These are phyloP conservation scores for Diploptera punctata DNA, from an alignment of 2,888 invertebrate genomes.

Conservation along the genomic window DNA sequence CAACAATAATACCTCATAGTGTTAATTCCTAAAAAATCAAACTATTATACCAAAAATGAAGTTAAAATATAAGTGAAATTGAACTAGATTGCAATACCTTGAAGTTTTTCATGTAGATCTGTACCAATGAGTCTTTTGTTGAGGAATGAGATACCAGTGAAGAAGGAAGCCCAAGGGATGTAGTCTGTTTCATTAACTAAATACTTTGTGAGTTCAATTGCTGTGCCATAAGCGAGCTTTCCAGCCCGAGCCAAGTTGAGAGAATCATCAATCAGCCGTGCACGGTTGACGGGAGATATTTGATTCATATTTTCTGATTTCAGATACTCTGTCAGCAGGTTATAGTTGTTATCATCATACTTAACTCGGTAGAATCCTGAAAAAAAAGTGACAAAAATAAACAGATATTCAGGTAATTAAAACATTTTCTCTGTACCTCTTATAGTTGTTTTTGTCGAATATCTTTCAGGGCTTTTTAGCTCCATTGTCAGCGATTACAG, in stretches of 20 bases:
- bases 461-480: no score
- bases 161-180: constrained; percentile 60
- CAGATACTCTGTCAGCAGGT: constrained; percentile 43
- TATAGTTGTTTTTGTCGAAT: no score
- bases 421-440: no score
- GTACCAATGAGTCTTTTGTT: constrained; percentile 51
- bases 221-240: constrained; percentile 53
- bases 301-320: constrained; percentile 44
- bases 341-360: constrained; percentile 67
- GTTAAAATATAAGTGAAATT: no score
- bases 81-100: no score
- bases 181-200: constrained; percentile 58
- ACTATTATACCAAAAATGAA: no score
- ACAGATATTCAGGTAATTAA: no score
- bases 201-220: constrained; percentile 60
- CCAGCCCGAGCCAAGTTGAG: constrained; percentile 56
- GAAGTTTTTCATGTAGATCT: constrained; percentile 48
- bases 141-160: constrained; percentile 56
- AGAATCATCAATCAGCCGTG: constrained; percentile 64
- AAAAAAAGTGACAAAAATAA: no score
- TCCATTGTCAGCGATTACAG: no score
- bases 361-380: constrained; percentile 58
- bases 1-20: no score
- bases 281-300: constrained; percentile 59
- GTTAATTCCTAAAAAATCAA: no score